Evolutionary conservation across 1,140 invertebrate genomes (phyloP).

Genomic region (Heliothis virescens): DNA sequence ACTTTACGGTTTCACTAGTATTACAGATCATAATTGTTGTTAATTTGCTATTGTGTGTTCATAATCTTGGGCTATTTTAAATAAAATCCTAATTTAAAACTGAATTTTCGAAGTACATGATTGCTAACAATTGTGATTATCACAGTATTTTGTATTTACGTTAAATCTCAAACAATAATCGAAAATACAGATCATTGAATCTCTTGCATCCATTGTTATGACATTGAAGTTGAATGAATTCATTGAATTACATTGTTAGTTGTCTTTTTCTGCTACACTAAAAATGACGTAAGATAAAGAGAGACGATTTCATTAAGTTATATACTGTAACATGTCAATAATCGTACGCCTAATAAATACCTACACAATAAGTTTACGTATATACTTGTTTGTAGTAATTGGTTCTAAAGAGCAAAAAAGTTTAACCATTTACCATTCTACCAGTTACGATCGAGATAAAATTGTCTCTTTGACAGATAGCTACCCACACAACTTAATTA

Average conservation of each 20-base stretch:
- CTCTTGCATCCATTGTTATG: constrained; percentile 69
- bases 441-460: too few species aligned
- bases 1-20: constrained; percentile 8
- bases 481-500: too few species aligned
- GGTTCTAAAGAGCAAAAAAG: neutral
- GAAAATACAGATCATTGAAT: constrained; percentile 40
- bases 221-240: constrained; percentile 78
- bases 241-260: constrained; percentile 72
- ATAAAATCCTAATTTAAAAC: neutral
- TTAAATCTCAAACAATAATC: constrained; percentile 4
- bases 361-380: neutral
- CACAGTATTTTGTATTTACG: neutral
- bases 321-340: neutral
- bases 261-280: constrained; percentile 61
- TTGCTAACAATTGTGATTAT: neutral
- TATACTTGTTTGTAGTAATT: neutral
- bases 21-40: constrained; percentile 15
- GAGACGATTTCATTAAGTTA: constrained; percentile 30
- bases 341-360: neutral
- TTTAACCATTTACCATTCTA: too few species aligned
- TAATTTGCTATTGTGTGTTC: neutral
- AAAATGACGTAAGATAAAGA: constrained; percentile 44
- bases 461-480: too few species aligned
- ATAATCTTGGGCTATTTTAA: neutral
- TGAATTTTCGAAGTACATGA: neutral